A percentile compares a stretch with the other conserved stretches of the same genome.
phyloP scores from a whole-genome alignment of 2,113 vertebrate genomes.

The Oreamnos americanus region DNA sequence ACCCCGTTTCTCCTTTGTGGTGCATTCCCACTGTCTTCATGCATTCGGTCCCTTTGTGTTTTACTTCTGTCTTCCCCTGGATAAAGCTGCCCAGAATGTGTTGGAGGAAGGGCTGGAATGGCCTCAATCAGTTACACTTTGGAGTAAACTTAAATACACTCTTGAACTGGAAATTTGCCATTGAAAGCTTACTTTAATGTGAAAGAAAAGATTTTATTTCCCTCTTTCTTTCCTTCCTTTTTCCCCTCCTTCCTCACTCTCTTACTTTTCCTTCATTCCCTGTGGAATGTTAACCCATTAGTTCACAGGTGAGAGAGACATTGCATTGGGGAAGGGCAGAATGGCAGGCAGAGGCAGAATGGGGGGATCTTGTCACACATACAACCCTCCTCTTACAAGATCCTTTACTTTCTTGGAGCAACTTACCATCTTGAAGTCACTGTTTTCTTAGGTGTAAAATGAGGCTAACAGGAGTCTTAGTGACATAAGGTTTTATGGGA shows the following conservation, averaged over 20 bases:
- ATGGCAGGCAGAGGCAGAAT: neutral
- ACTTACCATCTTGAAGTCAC: neutral
- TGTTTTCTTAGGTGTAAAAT: neutral
- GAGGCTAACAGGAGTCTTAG: neutral
- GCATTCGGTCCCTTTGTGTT: neutral
- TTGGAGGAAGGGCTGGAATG: neutral
- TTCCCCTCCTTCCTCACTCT: neutral
- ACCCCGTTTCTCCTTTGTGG: neutral
- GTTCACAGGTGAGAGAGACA: neutral
- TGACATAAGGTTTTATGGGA: neutral
- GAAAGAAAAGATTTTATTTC: neutral
- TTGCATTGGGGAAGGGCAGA: neutral
- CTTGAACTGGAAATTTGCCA: neutral
- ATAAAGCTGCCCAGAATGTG: neutral
- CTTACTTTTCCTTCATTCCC: neutral
- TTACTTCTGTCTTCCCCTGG: neutral
- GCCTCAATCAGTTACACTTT: neutral
- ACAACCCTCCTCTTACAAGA: neutral
- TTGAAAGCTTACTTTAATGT: neutral
- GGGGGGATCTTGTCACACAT: neutral
- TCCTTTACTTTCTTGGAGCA: neutral
- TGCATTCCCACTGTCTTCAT: neutral
- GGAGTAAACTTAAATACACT: neutral
- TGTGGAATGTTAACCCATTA: neutral
- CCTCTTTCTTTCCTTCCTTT: neutral